Evolutionary conservation across 2,797 vertebrate species (phyloP), one percentile per base, ranked within the genome.

Genomic region (Danio albolineatus): DNA sequence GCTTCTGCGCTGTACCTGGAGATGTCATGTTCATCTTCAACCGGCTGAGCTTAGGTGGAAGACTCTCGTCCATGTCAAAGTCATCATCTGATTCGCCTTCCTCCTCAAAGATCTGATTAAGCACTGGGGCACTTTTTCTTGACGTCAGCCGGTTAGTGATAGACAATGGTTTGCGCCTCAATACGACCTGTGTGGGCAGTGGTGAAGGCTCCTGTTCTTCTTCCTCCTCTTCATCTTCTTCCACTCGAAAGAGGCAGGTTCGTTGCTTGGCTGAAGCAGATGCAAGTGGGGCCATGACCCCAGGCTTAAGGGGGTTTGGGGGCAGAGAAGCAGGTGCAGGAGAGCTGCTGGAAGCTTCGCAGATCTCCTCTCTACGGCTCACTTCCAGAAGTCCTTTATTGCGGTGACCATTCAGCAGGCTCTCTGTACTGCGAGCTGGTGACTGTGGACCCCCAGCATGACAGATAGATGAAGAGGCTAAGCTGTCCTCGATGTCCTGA

Each of bases 21-120:
- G 98, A 98, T 0, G 93, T 93, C 1, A 98, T 96, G 83, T 96
- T 97, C 97, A 98, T 98, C 88, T 96, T 97, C 85, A 99, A 93
- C 21, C 98, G 91, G 91, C 97, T 98, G 82, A 99, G 93, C 85
- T 99, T 99, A 12, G 98, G 98, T 0, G 98, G 97, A 66, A 99
- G 92, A 67, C 96, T 96, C 90, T 98, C 96, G 0, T 97, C 96
- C 95, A 95, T 94, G 91, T 98, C 96, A 0, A 97, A 96, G 87
- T 99, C 97, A 0, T 99, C 98, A 0, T 99, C 98, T 0, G 98
- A 99, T 87, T 99, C 98, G 0, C 97, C 98, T 86, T 99, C 98
- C 89, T 99, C 98, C 89, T 99, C 98, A 0, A 97, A 99, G 89
- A 99, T 99, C 88, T 99, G 98, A 88, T 99, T 99, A 81, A 99